phyloP scores from a whole-genome alignment of 2,888 invertebrate species.

The Neria commutata region DNA sequence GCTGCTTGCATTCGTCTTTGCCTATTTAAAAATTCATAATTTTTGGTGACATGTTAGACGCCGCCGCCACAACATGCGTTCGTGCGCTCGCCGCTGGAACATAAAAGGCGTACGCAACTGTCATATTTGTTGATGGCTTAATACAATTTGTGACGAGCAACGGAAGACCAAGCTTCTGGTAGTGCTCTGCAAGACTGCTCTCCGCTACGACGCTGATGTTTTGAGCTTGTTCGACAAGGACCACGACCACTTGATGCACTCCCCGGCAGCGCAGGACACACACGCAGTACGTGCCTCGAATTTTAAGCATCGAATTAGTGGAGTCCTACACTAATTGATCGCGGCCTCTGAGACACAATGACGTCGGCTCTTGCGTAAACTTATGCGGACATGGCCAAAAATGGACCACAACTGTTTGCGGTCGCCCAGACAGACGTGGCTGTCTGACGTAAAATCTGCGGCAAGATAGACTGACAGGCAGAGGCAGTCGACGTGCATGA shows the following conservation, averaged over 20 bases:
- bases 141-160: constrained; percentile 52
- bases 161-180: neutral
- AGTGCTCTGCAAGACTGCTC: constrained; percentile 32
- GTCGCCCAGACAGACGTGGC: neutral
- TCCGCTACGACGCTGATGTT: constrained; percentile 2
- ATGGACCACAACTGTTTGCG: neutral
- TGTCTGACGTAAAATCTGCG: constrained; percentile 1
- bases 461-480: neutral
- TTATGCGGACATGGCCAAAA: constrained; percentile 16
- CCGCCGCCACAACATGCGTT: too few species aligned
- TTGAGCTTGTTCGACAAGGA: constrained; percentile 14
- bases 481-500: neutral
- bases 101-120: constrained; percentile 37
- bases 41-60: constrained; percentile 46
- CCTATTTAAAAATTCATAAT: constrained; percentile 39
- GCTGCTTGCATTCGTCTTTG: neutral
- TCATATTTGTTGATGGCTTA: constrained; percentile 55
- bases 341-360: constrained; percentile 27
- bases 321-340: constrained; percentile 60
- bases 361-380: constrained; percentile 40
- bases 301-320: constrained; percentile 52
- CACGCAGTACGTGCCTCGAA: constrained; percentile 60
- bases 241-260: constrained; percentile 20
- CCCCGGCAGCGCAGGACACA: constrained; percentile 53
- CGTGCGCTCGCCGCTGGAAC: neutral